phyloP scores from a whole-genome alignment of 2,888 invertebrate species.

The Eudasyphora cyanicolor region DNA sequence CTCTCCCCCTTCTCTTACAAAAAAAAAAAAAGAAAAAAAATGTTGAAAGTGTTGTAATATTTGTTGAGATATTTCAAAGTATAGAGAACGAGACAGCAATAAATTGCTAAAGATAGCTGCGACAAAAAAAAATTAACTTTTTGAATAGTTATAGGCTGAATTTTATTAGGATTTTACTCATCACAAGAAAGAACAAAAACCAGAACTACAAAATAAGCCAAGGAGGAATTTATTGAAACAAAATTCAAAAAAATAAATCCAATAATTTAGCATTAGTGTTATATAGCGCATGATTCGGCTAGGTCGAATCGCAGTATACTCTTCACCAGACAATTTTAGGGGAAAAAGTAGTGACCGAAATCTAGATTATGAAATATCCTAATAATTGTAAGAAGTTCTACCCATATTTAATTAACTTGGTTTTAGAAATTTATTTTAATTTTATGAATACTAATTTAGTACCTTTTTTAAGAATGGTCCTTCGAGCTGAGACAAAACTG shows the following conservation, averaged over 20 bases:
- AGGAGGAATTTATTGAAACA: neutral
- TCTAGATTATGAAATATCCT: neutral
- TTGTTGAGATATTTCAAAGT: slow-evolving; percentile 60
- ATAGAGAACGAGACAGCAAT: slow-evolving; percentile 29
- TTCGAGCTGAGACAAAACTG: too few relatives aligned
- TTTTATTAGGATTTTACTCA: slow-evolving; percentile 34
- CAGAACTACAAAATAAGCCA: neutral
- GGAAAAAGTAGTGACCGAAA: neutral
- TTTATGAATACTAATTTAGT: too few relatives aligned
- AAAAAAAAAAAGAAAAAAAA: slow-evolving; percentile 24
- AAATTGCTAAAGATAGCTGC: neutral
- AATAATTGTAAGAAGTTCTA: too few relatives aligned
- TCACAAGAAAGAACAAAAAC: neutral
- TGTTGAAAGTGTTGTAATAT: slow-evolving; percentile 52
- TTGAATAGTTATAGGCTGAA: slow-evolving; percentile 60
- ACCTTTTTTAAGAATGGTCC: too few relatives aligned
- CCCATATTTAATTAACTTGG: too few relatives aligned
- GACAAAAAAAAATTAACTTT: slow-evolving; percentile 43
- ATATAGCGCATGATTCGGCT: neutral
- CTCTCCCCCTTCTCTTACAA: neutral
- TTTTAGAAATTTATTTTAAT: too few relatives aligned
- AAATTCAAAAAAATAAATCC: neutral
- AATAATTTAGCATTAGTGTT: neutral
- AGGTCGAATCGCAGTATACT: neutral
- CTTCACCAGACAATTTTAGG: neutral